These are phyloP conservation scores for Actenoides lindsayi DNA, from an alignment of 2,113 vertebrate species.

Conservation along the genomic window DNA sequence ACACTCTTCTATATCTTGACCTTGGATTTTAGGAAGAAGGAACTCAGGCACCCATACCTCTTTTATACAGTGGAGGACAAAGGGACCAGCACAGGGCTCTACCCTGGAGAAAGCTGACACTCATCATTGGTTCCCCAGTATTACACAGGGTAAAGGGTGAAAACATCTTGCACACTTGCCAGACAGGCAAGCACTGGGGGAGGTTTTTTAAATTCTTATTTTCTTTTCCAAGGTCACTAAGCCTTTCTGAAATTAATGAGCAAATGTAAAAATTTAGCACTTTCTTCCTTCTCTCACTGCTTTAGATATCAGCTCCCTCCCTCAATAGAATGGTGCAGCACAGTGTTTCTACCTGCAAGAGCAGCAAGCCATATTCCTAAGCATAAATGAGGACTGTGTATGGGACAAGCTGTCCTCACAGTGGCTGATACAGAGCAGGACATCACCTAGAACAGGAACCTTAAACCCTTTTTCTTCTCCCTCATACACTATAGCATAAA, in stretches of 20 bases:
- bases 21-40: not conserved
- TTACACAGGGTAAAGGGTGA: not conserved
- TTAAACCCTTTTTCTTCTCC: not conserved
- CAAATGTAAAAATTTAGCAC: not conserved
- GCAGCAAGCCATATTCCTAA: not conserved
- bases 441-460: not conserved
- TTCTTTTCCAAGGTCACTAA: not conserved
- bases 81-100: not conserved
- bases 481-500: not conserved
- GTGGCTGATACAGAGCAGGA: not conserved
- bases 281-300: not conserved
- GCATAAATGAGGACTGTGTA: not conserved
- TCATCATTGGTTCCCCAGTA: not conserved
- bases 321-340: not conserved
- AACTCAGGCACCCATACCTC: not conserved
- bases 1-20: too few relatives aligned
- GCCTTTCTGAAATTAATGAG: not conserved
- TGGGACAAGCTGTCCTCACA: not conserved
- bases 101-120: not conserved
- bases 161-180: not conserved
- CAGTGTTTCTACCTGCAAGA: not conserved
- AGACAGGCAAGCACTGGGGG: not conserved
- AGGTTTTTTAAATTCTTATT: not conserved
- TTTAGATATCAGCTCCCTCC: not conserved
- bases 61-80: not conserved